These are phyloP conservation scores for Cotesia glomerata DNA, from an alignment of 1,140 invertebrate genomes.

Conservation along the genomic window DNA sequence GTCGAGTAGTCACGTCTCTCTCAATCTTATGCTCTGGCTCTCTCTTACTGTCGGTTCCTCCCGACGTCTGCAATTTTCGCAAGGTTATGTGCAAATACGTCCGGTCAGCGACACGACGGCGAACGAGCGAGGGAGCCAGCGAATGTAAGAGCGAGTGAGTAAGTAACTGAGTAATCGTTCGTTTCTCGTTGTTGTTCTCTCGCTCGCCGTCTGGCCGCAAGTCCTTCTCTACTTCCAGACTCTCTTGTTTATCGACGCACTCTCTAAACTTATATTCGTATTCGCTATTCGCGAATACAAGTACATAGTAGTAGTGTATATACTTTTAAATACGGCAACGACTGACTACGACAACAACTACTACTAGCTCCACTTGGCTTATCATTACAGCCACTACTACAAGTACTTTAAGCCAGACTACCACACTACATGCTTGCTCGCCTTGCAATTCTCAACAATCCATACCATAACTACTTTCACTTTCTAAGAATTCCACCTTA, in stretches of 20 bases:
- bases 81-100: conserved; percentile 36
- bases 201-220: conserved; percentile 30
- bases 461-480: conserved; percentile 12
- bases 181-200: conserved; percentile 16
- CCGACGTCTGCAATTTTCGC: conserved; percentile 31
- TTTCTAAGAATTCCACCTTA: not conserved
- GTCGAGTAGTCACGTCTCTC: not conserved
- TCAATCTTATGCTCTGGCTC: conserved; percentile 1
- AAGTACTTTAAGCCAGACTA: not conserved
- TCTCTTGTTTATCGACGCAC: conserved; percentile 29
- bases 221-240: conserved; percentile 21
- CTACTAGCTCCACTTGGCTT: not conserved
- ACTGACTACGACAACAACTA: not conserved
- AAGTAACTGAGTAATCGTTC: conserved; percentile 32
- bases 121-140: not conserved
- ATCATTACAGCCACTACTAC: not conserved
- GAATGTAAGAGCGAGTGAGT: too few relatives aligned
- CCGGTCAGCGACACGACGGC: conserved; percentile 37
- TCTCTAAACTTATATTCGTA: conserved; percentile 2
- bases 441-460: conserved; percentile 11
- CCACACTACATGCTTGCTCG: not conserved
- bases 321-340: not conserved
- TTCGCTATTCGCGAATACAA: too few relatives aligned
- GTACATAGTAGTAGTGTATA: not conserved
- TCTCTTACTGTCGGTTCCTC: conserved; percentile 3